phyloP scores from a whole-genome alignment of 2,797 vertebrate species.

The Sebastes trivittatus region DNA sequence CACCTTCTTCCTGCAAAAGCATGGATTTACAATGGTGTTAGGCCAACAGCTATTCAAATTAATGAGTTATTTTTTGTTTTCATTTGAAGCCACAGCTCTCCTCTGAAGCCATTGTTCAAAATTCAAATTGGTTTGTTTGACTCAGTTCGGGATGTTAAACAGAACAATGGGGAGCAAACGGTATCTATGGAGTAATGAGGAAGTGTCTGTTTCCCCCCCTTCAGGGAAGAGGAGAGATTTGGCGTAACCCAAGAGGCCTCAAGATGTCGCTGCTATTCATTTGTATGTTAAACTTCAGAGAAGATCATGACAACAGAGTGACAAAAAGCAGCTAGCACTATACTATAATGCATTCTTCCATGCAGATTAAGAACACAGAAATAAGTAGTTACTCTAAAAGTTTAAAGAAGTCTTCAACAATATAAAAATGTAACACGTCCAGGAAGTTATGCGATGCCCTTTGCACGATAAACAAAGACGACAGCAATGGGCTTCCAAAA shows the following conservation, averaged over 20 bases:
- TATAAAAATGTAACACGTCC: background rate
- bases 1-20: conserved; percentile 88
- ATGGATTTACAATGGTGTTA: background rate
- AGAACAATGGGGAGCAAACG: conserved; percentile 3
- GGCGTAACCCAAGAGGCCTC: background rate
- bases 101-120: background rate
- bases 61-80: background rate
- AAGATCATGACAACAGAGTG: background rate
- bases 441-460: background rate
- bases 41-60: background rate
- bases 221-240: background rate
- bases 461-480: background rate
- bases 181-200: background rate
- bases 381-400: background rate
- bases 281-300: background rate
- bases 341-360: background rate
- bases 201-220: background rate
- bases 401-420: background rate
- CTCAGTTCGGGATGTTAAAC: background rate
- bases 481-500: background rate
- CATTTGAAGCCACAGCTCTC: background rate
- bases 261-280: background rate
- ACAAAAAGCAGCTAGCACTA: background rate
- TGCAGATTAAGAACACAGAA: background rate
- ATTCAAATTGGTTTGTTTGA: background rate